Evolutionary conservation across 2,797 vertebrate species (phyloP).

Genomic region (Bradypus variegatus): DNA sequence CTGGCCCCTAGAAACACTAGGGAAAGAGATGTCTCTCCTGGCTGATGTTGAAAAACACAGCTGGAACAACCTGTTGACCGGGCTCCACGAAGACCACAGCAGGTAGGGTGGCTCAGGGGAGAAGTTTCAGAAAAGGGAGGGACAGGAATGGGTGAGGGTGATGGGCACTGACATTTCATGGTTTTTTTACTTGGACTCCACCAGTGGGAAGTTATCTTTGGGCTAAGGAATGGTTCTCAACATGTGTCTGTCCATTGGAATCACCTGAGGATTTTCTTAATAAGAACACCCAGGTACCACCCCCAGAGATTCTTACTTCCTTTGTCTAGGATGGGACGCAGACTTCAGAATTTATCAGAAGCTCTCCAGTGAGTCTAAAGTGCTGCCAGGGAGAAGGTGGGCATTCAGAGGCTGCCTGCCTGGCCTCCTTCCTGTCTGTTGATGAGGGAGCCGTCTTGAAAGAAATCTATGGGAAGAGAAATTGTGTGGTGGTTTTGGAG

Average conservation of each 20-base stretch:
- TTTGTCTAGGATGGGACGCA: background rate
- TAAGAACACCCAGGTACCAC: background rate
- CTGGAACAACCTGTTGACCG: background rate
- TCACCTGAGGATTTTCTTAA: background rate
- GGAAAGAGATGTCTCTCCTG: background rate
- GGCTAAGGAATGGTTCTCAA: background rate
- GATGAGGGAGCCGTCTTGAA: background rate
- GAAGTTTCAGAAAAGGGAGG: background rate
- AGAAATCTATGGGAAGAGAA: background rate
- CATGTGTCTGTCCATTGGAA: background rate
- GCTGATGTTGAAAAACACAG: background rate
- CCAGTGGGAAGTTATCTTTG: background rate
- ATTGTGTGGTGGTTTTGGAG: background rate
- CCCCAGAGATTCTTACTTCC: background rate
- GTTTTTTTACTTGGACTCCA: background rate
- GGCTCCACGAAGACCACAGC: background rate
- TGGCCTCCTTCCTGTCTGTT: background rate
- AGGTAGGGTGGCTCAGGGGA: constrained; percentile 14
- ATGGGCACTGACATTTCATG: background rate
- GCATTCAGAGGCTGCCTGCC: background rate
- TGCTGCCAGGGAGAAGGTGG: background rate
- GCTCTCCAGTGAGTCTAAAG: background rate
- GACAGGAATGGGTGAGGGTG: background rate
- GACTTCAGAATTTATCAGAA: background rate
- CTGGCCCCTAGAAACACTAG: background rate